Evolutionary conservation across 2,888 invertebrate genomes (phyloP).

Genomic region (Agrilus biguttatus): DNA sequence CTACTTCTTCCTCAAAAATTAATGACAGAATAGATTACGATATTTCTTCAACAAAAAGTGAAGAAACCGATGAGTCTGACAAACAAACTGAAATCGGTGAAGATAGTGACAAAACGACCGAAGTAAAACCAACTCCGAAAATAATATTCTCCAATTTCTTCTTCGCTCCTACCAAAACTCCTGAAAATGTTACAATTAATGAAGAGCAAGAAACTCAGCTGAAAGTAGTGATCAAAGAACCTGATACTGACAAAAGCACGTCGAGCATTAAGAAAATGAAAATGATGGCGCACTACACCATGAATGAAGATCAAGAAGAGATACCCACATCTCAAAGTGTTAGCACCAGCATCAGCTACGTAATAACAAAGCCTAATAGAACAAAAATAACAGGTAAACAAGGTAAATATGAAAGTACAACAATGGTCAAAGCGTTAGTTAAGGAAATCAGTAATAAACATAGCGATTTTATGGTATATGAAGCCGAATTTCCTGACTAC

Average conservation of each 20-base stretch:
- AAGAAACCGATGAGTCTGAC: not conserved
- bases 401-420: not conserved
- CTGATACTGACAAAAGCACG: too few relatives aligned
- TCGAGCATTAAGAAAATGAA: too few relatives aligned
- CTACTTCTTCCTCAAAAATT: constrained; percentile 7
- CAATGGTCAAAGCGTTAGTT: not conserved
- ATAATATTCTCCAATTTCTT: constrained; percentile 24
- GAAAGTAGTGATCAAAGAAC: too few relatives aligned
- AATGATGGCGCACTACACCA: too few relatives aligned
- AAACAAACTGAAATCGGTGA: not conserved
- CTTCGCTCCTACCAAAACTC: constrained; percentile 14
- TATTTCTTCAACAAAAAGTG: not conserved
- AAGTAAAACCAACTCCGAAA: constrained; percentile 10
- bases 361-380: constrained; percentile 30
- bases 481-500: not conserved
- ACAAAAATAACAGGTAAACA: constrained; percentile 1
- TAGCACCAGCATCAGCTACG: constrained; percentile 37
- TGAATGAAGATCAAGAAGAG: not conserved
- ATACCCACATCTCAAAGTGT: constrained; percentile 32
- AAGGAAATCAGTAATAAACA: too few relatives aligned
- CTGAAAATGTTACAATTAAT: constrained; percentile 9
- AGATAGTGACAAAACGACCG: constrained; percentile 1
- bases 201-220: too few relatives aligned
- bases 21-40: constrained; percentile 16
- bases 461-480: too few relatives aligned